Conservation (phyloP, 2,113 vertebrate genomes). For the Bubo blakistoni region DNA sequence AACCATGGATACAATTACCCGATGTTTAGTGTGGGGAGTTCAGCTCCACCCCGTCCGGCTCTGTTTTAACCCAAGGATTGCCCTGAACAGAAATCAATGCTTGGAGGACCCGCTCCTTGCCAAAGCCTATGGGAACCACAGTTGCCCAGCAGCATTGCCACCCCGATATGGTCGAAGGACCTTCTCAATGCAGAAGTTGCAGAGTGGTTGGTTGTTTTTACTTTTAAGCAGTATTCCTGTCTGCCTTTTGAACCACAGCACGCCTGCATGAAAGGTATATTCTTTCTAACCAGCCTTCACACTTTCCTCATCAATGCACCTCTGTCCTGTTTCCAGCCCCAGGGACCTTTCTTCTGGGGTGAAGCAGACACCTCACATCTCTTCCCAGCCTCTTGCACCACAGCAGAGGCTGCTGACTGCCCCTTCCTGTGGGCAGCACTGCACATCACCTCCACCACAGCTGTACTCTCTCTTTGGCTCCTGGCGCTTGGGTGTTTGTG, state of each 20-base stretch:
- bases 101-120: not conserved
- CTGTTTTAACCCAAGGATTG: not conserved
- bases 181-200: not conserved
- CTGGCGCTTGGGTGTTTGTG: not conserved
- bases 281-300: not conserved
- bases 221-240: not conserved
- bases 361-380: not conserved
- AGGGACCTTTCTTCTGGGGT: not conserved
- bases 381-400: not conserved
- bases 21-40: not conserved
- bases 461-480: not conserved
- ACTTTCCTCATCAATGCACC: rapidly evolving
- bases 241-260: not conserved
- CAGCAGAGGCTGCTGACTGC: not conserved
- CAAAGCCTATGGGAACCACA: not conserved
- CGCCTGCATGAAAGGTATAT: not conserved
- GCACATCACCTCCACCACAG: not conserved
- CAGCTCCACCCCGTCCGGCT: not conserved
- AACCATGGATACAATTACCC: not conserved
- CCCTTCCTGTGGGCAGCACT: rapidly evolving
- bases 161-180: rapidly evolving
- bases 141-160: not conserved
- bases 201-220: not conserved
- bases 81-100: not conserved
- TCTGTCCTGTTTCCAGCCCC: not conserved